Percentiles rank a stretch among this genome's conserved stretches.
phyloP scores from a whole-genome alignment of 2,113 vertebrate genomes.

The Apteryx mantelli region DNA sequence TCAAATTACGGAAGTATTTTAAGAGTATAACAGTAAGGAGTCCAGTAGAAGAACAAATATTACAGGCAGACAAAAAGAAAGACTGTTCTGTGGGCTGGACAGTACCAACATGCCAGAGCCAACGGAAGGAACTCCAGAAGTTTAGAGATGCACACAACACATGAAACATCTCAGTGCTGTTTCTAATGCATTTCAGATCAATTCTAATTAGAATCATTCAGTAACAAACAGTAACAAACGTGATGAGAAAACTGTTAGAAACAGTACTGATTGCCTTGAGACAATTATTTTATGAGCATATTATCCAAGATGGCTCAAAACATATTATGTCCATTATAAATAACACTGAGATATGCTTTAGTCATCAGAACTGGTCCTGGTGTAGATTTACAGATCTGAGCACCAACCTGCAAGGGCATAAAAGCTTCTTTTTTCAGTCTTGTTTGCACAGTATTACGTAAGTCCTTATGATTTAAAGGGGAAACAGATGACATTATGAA shows the following conservation, averaged over 20 bases:
- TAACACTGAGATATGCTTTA: not conserved
- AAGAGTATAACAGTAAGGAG: not conserved
- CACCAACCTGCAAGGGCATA: not conserved
- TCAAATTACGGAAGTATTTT: not conserved
- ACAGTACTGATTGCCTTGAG: not conserved
- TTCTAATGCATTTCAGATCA: conserved; percentile 32
- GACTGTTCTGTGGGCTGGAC: not conserved
- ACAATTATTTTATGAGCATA: not conserved
- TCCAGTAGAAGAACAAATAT: not conserved
- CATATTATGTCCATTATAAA: not conserved
- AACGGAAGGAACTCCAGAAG: not conserved
- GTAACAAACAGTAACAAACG: not conserved
- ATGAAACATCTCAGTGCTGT: not conserved
- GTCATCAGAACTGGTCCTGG: not conserved
- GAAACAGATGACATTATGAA: not conserved
- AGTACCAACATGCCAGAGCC: not conserved
- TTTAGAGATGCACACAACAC: not conserved
- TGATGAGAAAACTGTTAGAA: conserved; percentile 23
- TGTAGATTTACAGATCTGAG: not conserved
- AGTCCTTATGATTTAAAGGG: not conserved
- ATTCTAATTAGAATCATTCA: not conserved
- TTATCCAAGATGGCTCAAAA: not conserved
- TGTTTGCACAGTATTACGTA: not conserved
- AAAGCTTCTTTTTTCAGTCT: not conserved
- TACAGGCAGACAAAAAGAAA: not conserved